Evolutionary conservation across 2,888 invertebrate species (phyloP), one percentile per base, ranked within the genome.

Genomic region (Brassicogethes aeneus): DNA sequence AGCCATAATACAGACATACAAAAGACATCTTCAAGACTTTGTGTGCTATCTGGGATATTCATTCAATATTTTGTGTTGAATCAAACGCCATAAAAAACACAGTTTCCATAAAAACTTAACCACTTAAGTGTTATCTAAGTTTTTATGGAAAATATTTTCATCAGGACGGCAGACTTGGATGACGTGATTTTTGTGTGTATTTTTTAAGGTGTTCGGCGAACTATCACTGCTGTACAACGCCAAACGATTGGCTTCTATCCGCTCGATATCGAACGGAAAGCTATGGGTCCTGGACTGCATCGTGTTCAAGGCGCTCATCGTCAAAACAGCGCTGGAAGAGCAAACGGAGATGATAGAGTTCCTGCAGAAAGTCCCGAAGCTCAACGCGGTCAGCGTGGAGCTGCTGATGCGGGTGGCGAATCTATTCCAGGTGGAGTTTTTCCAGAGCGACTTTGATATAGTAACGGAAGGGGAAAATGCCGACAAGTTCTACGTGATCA

Each of bases 221-320:
- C 73, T 95, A 5, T 50, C 56, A 2, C 53, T 58, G 23, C 32
- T 58, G 1, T 55, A 56, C 40, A 92, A 92, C 69, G 91, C 92
- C 17, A 90, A 88, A 59, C 73, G 93, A 45, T 84, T 88, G 49
- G 91, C 92, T 1, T 86, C 91, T 0, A 84, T 94, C 43, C 73
- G 78, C 69, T 86, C 88, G 85, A 83, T 57, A 74, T 85, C 55
- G 79, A 75, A 81, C 55, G 85, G 89, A 10, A 80, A 80, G 57
- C 80, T 94, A 52, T 95, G 94, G 93, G 86, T 84, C 30, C 72
- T 95, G 52, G 87, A 93, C 61, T 75, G 93, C 46, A 73, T 79
- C 36, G 85, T 85, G 5, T 95, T 93, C 68, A 87, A 92, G 58
- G 81, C 84, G 52, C 85, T 94, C 36, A 91, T 91, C 85, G 82